Evolutionary conservation across 2,888 invertebrate species (phyloP).

Genomic region (Dichetophora obliterata): DNA sequence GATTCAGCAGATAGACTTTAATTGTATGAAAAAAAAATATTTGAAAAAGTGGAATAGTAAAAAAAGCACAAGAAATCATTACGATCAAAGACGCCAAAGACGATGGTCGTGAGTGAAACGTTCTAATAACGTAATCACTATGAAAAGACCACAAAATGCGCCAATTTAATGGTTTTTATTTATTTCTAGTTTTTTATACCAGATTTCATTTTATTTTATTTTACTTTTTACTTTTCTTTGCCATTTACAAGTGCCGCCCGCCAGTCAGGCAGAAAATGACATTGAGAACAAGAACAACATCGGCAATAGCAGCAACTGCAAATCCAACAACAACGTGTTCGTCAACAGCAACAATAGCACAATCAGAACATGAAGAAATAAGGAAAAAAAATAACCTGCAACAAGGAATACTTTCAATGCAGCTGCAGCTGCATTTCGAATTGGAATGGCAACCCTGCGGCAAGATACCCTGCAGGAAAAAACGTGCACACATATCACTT

Average conservation of each 20-base stretch:
- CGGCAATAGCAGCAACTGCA: not conserved
- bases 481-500: not conserved
- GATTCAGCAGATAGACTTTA: too few relatives aligned
- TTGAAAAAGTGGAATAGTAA: not conserved
- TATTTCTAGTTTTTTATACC: too few relatives aligned
- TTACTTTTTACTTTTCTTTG: not conserved
- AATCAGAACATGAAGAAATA: not conserved
- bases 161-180: conserved; percentile 2
- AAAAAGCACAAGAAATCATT: not conserved
- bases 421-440: too few relatives aligned
- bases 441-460: too few relatives aligned
- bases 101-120: not conserved
- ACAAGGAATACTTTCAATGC: too few relatives aligned
- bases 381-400: not conserved
- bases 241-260: not conserved
- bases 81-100: not conserved
- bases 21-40: too few relatives aligned
- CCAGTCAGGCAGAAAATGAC: conserved; percentile 8
- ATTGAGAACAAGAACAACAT: not conserved
- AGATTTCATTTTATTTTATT: not conserved
- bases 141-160: conserved; percentile 4
- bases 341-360: not conserved
- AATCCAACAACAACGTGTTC: not conserved
- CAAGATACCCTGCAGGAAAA: too few relatives aligned
- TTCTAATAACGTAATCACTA: conserved; percentile 4